A percentile compares a stretch with the other conserved stretches of the same genome.
Conservation (phyloP, 2,888 invertebrate genomes). For the Melipona beecheii region DNA sequence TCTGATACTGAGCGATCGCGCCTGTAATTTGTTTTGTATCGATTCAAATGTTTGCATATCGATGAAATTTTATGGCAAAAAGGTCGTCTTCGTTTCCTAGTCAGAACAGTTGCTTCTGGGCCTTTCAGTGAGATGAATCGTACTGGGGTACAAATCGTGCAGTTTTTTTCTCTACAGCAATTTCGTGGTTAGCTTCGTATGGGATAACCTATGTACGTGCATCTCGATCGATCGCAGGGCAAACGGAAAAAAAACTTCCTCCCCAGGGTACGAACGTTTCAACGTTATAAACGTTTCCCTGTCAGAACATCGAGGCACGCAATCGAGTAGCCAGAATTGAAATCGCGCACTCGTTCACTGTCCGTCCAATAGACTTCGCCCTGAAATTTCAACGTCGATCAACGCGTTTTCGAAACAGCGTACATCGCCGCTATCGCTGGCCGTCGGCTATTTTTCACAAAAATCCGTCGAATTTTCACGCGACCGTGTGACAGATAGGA, state of each 20-base stretch:
- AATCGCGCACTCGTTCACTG: neutral
- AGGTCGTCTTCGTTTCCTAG: too few relatives aligned
- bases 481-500: neutral
- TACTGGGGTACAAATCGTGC: too few relatives aligned
- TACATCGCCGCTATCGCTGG: neutral
- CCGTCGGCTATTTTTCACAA: neutral
- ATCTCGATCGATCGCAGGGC: neutral
- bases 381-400: constrained; percentile 16
- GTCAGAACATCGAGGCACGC: neutral
- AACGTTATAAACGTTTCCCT: neutral
- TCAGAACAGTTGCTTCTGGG: too few relatives aligned
- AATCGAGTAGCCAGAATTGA: neutral
- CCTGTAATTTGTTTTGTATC: too few relatives aligned
- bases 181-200: too few relatives aligned
- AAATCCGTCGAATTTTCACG: neutral
- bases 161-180: too few relatives aligned
- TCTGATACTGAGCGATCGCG: too few relatives aligned
- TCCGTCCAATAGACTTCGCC: neutral
- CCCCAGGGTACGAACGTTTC: neutral
- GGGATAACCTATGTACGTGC: too few relatives aligned
- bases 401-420: neutral
- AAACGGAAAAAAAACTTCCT: neutral
- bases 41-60: too few relatives aligned
- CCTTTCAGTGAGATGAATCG: too few relatives aligned
- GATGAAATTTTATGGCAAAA: too few relatives aligned